Base-by-base conservation (phyloP, 1,140 invertebrate species). In the Apis cerana region DNA sequence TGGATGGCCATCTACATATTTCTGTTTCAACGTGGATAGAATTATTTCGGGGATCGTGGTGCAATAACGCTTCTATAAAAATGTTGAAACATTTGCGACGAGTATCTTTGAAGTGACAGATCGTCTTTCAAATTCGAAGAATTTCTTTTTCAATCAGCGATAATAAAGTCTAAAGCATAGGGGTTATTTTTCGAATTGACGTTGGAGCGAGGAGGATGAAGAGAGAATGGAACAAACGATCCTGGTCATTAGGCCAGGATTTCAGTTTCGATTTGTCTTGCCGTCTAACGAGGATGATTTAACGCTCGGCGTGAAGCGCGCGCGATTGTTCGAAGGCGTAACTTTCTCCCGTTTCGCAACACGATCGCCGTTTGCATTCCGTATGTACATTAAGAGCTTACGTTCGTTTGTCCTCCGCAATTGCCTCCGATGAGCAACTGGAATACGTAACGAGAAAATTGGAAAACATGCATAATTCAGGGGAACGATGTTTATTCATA, bases 321-420 rank as follows among this genome's bases (percentile, higher is more conserved):
- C 56, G 61, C 78, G 50, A 80, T 56, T 75, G 61, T 64, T 43
- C 27, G 50, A 19, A 52, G 70, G 59, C 48, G 23, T 56, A 64
- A 75, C 69, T 72, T 72, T 75, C 78, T 21, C 68, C 54, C 19
- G 33, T 27, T 80, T 75, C 71, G 58, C 78, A 72, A 80, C 43
- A 13, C 10, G 56, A 23, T 52, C 54, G 23, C 17, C 23, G 65
- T 82, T 82, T 82, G 58, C 80, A 82, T 82, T 77, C 54, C 48
- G 43, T 23, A 0, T 7, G 23, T 23, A 23, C 21, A 19, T 43
- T 5, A 13, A 56, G 48, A 69, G 15, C 21, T 27, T 48, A 21
- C 72, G 61, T 59, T 21, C 64, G 27, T 69, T 62, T 50, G 71
- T 75, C 71, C 50, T 67, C 71, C 4, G 62, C 15, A 8, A 64